These are phyloP conservation scores for Gastrophryne carolinensis DNA, from an alignment of 2,797 vertebrate species.

Conservation along the genomic window DNA sequence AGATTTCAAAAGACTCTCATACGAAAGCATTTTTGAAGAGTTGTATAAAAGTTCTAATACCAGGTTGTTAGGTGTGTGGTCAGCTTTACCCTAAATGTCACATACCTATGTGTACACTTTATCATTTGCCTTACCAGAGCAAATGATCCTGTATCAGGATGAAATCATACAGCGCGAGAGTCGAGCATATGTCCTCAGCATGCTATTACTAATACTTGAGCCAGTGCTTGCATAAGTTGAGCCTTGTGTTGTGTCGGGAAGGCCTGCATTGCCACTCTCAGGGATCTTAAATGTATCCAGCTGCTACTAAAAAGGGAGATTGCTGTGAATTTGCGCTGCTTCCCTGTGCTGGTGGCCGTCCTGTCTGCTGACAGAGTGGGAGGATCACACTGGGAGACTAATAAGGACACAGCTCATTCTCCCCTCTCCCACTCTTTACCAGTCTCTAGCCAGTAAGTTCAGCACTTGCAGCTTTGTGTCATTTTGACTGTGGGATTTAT, in stretches of 20 bases:
- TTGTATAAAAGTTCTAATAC: too few relatives aligned
- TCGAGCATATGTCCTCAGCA: not conserved
- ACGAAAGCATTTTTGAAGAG: too few relatives aligned
- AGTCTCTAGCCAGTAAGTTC: constrained; percentile 64
- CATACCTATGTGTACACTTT: constrained; percentile 44
- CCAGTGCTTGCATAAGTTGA: not conserved
- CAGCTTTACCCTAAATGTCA: too few relatives aligned
- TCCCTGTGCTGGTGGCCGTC: constrained; percentile 58
- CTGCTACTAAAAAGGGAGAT: constrained; percentile 8
- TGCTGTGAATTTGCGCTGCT: constrained; percentile 24
- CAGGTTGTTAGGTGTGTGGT: too few relatives aligned
- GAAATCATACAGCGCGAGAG: too few relatives aligned
- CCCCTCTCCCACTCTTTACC: constrained; percentile 77
- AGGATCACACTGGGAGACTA: constrained; percentile 91
- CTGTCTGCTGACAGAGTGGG: constrained; percentile 84
- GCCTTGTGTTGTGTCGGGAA: not conserved
- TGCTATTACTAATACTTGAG: not conserved
- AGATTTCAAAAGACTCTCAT: too few relatives aligned
- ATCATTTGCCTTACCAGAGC: too few relatives aligned
- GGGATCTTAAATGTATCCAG: not conserved
- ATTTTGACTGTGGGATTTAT: constrained; percentile 56
- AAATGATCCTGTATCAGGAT: too few relatives aligned
- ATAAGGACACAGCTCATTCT: constrained; percentile 91
- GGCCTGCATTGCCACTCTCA: constrained; percentile 7
- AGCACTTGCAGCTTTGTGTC: constrained; percentile 57